Percentiles rank a stretch among this genome's conserved stretches.
Conservation (phyloP, 2,888 invertebrate species). For the Silvanus unidentatus region DNA sequence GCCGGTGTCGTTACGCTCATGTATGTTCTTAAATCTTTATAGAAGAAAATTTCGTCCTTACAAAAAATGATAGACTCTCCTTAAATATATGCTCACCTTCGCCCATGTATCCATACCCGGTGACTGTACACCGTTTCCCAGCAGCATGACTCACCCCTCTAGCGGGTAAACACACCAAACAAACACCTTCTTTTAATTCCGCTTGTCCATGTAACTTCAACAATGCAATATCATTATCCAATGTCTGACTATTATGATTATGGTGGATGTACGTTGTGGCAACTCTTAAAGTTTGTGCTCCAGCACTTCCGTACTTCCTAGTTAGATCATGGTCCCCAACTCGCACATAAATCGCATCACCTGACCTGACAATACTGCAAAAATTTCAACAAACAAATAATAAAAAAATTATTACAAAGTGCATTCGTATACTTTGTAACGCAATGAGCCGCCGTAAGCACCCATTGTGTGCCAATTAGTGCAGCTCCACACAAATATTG, state of each 20-base stretch:
- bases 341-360: constrained; percentile 87
- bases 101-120: constrained; percentile 93
- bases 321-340: constrained; percentile 91
- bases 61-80: too few relatives aligned
- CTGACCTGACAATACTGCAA: constrained; percentile 82
- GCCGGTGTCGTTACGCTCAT: too few relatives aligned
- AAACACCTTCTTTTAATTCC: constrained; percentile 79
- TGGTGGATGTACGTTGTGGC: constrained; percentile 93
- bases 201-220: constrained; percentile 85
- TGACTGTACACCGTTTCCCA: constrained; percentile 86
- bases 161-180: constrained; percentile 82
- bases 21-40: too few relatives aligned
- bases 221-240: constrained; percentile 91
- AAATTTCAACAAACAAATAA: too few relatives aligned
- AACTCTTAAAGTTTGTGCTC: constrained; percentile 83
- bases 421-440: constrained; percentile 91
- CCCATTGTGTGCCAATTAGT: constrained; percentile 91
- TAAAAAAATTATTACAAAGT: neutral
- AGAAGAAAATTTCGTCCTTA: too few relatives aligned
- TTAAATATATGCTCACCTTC: constrained; percentile 58
- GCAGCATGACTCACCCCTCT: constrained; percentile 83
- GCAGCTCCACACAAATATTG: constrained; percentile 92
- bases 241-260: constrained; percentile 90
- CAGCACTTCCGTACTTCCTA: constrained; percentile 83
- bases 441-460: constrained; percentile 88